Base-by-base conservation (phyloP, 2,797 vertebrate species). In the Megaceryle alcyon region DNA sequence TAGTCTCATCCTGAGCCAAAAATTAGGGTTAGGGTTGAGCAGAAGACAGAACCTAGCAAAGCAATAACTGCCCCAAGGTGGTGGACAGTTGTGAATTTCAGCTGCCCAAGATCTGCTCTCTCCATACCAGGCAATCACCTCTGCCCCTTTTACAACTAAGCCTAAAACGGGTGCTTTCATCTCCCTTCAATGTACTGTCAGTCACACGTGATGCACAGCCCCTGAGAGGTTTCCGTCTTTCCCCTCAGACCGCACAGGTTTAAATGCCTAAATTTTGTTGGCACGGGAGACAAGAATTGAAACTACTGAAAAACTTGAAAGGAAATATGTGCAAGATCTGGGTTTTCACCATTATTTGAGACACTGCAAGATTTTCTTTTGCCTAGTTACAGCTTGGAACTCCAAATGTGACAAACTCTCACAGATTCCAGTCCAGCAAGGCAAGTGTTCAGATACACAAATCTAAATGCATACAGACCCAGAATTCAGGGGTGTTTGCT, bases 21-120 rank as follows among this genome's bases (percentile, higher is more conserved):
- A 83, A 59, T 59, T 37, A 35, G 22, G 18, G 33, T 33, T 46
- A 64, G 20, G 20, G 5, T 29, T 76, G 33, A 86, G n/a, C 25
- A 56, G 53, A 53, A 85, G 35, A 26, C 23, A 86, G 49, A 71
- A 70, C 3, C 3, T 31, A 25, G 59, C 26, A 79, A 77, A 88
- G 14, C 0, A 0, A 4, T 46, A 70, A 22, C 23, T 73, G 15
- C 11, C 6, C 23, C 26, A 66, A 18, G 4, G 9, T 5, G 10
- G 26, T 7, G 37, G 20, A 7, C 16, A 86, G 20, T 3, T 26
- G 8, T 23, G 19, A 28, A 60, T 2, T 14, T 68, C 35, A 51
- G 28, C 23, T 95, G 19, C 16, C 25, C 60, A 39, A 66, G 10
- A 8, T 26, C 60, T 84, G 29, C 4, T 35, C 6, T 72, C 35